Evolutionary conservation across 2,888 invertebrate genomes (phyloP).

Genomic region (Apodemia zela): DNA sequence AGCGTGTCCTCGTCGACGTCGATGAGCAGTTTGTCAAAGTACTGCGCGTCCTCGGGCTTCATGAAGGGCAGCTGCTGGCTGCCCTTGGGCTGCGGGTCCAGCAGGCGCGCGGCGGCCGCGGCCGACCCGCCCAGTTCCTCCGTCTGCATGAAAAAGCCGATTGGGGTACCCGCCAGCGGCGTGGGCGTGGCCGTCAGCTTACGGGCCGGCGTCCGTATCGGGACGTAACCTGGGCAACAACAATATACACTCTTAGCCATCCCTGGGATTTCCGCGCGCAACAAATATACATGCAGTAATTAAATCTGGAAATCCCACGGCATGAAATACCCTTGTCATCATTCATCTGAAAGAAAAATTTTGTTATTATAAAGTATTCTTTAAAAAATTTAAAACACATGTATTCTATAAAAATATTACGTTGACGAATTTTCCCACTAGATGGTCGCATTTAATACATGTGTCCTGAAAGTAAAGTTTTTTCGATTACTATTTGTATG

Average conservation of each 20-base stretch:
- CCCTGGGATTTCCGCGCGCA: neutral
- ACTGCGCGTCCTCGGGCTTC: slow-evolving; percentile 99
- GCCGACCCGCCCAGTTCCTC: slow-evolving; percentile 89
- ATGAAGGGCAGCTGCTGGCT: slow-evolving; percentile 96
- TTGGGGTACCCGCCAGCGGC: slow-evolving; percentile 94
- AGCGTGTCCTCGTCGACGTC: slow-evolving; percentile 98
- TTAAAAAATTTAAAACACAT: slow-evolving; percentile 52
- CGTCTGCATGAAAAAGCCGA: slow-evolving; percentile 96
- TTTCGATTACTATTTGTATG: slow-evolving; percentile 67
- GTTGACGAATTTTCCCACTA: slow-evolving; percentile 44
- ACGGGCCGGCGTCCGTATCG: slow-evolving; percentile 97
- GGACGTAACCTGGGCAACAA: slow-evolving; percentile 87
- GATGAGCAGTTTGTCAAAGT: slow-evolving; percentile 98
- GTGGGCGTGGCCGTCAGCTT: slow-evolving; percentile 99
- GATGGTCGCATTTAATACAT: slow-evolving; percentile 62
- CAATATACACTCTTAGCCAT: neutral
- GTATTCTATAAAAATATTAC: slow-evolving; percentile 40
- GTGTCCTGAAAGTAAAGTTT: slow-evolving; percentile 75
- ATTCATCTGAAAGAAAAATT: slow-evolving; percentile 78
- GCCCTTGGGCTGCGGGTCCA: slow-evolving; percentile 98
- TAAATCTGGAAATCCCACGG: slow-evolving; percentile 57
- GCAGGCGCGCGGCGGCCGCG: slow-evolving; percentile 87
- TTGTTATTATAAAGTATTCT: slow-evolving; percentile 56
- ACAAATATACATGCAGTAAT: slow-evolving; percentile 25
- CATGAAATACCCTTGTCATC: slow-evolving; percentile 69